These are phyloP conservation scores for Neelides sp. DNA, from an alignment of 1,140 invertebrate genomes.

Conservation along the genomic window DNA sequence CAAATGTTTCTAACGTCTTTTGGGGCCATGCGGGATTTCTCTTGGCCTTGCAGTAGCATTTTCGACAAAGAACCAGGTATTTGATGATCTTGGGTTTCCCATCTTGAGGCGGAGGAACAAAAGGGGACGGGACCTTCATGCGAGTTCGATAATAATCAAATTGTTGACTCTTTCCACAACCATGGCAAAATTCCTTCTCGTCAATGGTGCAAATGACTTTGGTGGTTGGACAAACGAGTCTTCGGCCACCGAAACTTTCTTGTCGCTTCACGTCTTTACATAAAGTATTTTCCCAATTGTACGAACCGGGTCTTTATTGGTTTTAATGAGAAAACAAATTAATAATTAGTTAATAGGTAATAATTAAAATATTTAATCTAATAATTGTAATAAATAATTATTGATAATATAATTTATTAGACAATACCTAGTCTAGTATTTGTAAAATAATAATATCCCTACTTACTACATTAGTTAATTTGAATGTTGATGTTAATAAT, in stretches of 20 bases:
- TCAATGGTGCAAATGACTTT: constrained; percentile 3
- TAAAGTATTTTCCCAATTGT: no score
- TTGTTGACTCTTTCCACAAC: constrained; percentile 9
- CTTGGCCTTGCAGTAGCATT: constrained; percentile 15
- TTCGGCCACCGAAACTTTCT: constrained; percentile 3
- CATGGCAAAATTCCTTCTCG: constrained; percentile 9
- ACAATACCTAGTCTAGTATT: no score
- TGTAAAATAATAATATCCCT: no score
- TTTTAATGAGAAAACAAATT: no score
- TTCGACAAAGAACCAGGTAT: constrained; percentile 10
- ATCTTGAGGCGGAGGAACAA: constrained; percentile 6
- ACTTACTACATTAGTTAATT: no score
- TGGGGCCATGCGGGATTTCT: constrained; percentile 8
- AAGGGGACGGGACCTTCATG: neutral
- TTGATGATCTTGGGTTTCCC: neutral
- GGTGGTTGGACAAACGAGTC: neutral
- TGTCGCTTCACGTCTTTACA: no score
- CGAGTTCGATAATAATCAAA: constrained; percentile 16
- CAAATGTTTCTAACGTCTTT: neutral
- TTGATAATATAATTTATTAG: no score
- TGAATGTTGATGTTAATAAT: no score
- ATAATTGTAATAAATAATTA: no score
- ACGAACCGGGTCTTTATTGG: no score
- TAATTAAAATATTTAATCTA: no score
- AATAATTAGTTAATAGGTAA: no score